Evolutionary conservation across 1,140 invertebrate genomes (phyloP), one percentile per base, ranked within the genome.

Genomic region (Propsilocerus akamusi): DNA sequence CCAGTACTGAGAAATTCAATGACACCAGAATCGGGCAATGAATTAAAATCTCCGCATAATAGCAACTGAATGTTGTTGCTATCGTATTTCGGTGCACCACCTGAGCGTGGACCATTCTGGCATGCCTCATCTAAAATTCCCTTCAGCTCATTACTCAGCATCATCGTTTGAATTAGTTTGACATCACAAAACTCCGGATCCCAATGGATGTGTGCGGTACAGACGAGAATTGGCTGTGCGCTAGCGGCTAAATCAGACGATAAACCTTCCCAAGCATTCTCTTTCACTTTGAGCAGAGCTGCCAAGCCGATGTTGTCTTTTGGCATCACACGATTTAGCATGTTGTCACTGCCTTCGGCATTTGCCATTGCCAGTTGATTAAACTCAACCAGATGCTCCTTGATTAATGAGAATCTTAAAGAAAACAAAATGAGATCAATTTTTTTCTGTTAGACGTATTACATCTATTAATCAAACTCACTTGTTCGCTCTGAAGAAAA

Each of bases 151-250:
- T 93, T 87, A 69, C 92, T 88, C 52, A 99, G 70, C 94, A 99
- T 98, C 89, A 99, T 97, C 22, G 90, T 97, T 68, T 99, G 97
- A 53, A 99, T 97, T 1, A 99, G 74, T 70, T 99, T 99, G n/a
- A 99, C 97, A 69, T 99, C 97, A 61, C 93, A 97, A 66, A 86
- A 99, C 70, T 99, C 95, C 2, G 97, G 97, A 75, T 99, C 96
- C 97, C 96, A 99, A 69, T 99, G 95, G 53, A 99, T 95, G 69
- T 99, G 97, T 26, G 95, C 94, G 4, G 94, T 98, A 62, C 93
- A 96, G 25, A 99, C 92, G 51, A 98, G 72, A 51, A 98, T 72
- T 23, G 86, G 86, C 62, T 93, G 91, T 54, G 81, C 78, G 52
- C 83, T 69, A 65, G 81, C 78, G 37, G 74, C 72, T 48, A 80